Evolutionary conservation across 2,113 vertebrate genomes (phyloP).

Genomic region (Pseudorasbora parva): DNA sequence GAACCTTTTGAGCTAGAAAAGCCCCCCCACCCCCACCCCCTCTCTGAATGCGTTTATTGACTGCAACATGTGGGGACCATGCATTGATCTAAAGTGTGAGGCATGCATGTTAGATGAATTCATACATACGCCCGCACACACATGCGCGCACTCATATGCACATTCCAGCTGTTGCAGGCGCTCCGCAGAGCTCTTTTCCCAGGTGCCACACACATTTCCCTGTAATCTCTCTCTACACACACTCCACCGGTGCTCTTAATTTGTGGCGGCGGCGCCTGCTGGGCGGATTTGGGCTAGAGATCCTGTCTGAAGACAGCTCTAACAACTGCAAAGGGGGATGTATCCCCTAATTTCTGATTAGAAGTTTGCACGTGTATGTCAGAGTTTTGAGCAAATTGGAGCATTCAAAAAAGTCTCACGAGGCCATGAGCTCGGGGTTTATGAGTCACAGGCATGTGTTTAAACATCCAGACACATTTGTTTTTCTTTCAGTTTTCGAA

Average conservation of each 20-base stretch:
- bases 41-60: constrained; percentile 30
- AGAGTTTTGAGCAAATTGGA: constrained; percentile 35
- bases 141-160: neutral
- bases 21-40: neutral
- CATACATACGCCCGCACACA: constrained; percentile 31
- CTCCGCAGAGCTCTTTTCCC: constrained; percentile 69
- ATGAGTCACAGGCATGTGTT: constrained; percentile 24
- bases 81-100: constrained; percentile 16
- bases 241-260: constrained; percentile 64
- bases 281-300: constrained; percentile 50
- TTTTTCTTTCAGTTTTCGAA: neutral
- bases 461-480: constrained; percentile 15
- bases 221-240: constrained; percentile 71
- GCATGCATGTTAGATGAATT: constrained; percentile 42
- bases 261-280: constrained; percentile 62
- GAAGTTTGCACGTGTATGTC: constrained; percentile 29
- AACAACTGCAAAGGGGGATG: constrained; percentile 52
- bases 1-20: too few relatives aligned
- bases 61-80: constrained; percentile 39
- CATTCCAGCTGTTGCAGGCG: constrained; percentile 55
- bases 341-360: constrained; percentile 35
- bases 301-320: constrained; percentile 42
- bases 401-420: constrained; percentile 14
- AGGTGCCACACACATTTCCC: constrained; percentile 77
- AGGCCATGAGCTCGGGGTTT: constrained; percentile 5